phyloP scores from a whole-genome alignment of 1,140 invertebrate species.

The Ceratosolen fusciceps region DNA sequence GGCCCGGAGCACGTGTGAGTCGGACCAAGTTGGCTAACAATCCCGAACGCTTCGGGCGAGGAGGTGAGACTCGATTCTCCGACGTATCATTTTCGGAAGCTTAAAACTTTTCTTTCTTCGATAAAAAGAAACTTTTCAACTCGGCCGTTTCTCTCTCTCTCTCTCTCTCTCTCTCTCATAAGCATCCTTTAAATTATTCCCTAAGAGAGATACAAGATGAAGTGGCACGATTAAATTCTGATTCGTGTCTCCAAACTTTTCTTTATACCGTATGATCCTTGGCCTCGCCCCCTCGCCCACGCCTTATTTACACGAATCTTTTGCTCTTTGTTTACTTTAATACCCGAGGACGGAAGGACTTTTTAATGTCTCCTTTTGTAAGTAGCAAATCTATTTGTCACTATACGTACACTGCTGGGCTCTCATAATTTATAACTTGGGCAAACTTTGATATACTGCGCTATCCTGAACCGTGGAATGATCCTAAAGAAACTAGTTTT shows the following conservation, averaged over 20 bases:
- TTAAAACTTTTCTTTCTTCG: not conserved
- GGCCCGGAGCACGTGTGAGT: not conserved
- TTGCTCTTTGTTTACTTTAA: too few relatives aligned
- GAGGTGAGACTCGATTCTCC: not conserved
- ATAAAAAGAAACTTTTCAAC: not conserved
- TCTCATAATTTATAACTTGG: not conserved
- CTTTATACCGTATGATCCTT: not conserved
- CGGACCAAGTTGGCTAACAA: not conserved
- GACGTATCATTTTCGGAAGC: not conserved
- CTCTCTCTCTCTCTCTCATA: not conserved
- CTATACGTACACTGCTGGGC: not conserved
- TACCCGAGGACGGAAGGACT: not conserved
- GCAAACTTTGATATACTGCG: not conserved
- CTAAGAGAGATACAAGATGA: not conserved
- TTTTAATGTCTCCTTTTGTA: not conserved
- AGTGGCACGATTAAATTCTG: not conserved
- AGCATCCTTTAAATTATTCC: not conserved
- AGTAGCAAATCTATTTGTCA: constrained; percentile 1
- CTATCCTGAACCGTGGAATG: not conserved
- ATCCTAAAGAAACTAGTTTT: constrained; percentile 3
- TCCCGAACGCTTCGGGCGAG: not conserved
- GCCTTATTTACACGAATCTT: too few relatives aligned
- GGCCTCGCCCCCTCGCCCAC: too few relatives aligned
- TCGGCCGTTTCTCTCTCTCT: too few relatives aligned
- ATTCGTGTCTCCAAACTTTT: not conserved